These are phyloP conservation scores for Deladenus siricidicola DNA, from an alignment of 2,888 invertebrate species.

Conservation along the genomic window DNA sequence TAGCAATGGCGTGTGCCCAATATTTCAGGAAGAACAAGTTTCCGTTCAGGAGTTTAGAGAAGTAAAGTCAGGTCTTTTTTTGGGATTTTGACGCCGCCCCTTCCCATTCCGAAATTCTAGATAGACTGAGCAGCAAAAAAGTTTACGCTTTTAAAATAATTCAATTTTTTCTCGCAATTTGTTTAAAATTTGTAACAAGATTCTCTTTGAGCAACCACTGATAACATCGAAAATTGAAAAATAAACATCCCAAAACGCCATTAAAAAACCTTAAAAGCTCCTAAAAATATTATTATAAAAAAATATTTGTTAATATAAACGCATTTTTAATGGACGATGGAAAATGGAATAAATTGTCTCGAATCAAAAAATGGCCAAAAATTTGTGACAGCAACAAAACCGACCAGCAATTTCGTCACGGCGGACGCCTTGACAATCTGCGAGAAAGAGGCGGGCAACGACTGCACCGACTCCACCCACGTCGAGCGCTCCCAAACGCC, in stretches of 20 bases:
- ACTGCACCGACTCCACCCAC: conserved; percentile 49
- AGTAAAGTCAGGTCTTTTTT: not conserved
- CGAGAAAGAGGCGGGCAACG: conserved; percentile 42
- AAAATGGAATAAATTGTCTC: not conserved
- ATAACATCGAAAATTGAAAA: not conserved
- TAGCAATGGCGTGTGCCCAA: not conserved
- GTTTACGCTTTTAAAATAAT: no score
- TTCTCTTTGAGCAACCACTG: no score
- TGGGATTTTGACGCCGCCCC: not conserved
- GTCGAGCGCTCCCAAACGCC: conserved; percentile 53
- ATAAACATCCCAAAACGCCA: no score
- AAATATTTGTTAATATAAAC: not conserved
- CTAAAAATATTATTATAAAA: not conserved
- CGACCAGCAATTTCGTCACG: conserved; percentile 45
- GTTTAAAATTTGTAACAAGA: no score
- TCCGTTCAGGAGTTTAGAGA: not conserved
- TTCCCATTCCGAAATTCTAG: no score
- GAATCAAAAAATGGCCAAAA: not conserved
- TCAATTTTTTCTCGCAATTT: no score
- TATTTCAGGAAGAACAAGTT: not conserved
- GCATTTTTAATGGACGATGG: not conserved
- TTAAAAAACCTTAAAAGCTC: not conserved
- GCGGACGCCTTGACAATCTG: conserved; percentile 42
- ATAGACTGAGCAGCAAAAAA: no score
- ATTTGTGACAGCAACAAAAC: conserved; percentile 10